Evolutionary conservation across 2,113 vertebrate genomes (phyloP).

Genomic region (Pygoscelis antarcticus): DNA sequence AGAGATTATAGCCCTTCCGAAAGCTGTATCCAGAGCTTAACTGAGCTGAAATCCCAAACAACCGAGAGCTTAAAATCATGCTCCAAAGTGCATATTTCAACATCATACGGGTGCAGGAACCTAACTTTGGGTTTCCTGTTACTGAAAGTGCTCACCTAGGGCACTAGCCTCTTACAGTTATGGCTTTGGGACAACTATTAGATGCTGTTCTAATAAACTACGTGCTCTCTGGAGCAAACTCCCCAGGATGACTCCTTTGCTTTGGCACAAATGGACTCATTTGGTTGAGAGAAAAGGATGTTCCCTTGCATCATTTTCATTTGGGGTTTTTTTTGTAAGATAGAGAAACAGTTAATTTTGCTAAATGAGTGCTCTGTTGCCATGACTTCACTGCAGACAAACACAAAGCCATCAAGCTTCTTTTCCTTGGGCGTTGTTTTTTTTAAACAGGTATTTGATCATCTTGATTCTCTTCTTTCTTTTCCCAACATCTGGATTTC

Average conservation of each 20-base stretch:
- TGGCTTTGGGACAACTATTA: constrained; percentile 37
- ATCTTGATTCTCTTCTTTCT: constrained; percentile 50
- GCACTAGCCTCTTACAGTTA: neutral
- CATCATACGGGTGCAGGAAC: neutral
- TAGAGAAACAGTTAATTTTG: constrained; percentile 75
- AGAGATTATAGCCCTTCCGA: neutral
- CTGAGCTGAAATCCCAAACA: constrained; percentile 9
- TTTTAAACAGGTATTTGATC: constrained; percentile 70
- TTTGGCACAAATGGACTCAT: constrained; percentile 60
- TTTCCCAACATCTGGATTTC: constrained; percentile 45
- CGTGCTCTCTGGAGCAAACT: constrained; percentile 60
- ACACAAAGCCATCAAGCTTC: constrained; percentile 69
- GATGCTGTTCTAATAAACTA: constrained; percentile 31
- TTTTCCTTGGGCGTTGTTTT: constrained; percentile 39
- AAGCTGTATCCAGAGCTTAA: constrained; percentile 5
- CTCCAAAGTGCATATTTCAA: neutral
- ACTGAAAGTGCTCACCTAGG: neutral
- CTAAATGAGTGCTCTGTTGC: constrained; percentile 65
- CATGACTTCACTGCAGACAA: constrained; percentile 72
- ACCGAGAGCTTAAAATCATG: neutral
- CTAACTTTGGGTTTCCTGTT: neutral
- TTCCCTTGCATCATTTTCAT: constrained; percentile 43
- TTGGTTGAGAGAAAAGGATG: constrained; percentile 69
- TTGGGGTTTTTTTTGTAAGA: constrained; percentile 10
- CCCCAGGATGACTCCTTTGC: constrained; percentile 53